A percentile compares a stretch with the other conserved stretches of the same genome.
phyloP scores from a whole-genome alignment of 2,113 vertebrate genomes.

The Callorhinus ursinus region DNA sequence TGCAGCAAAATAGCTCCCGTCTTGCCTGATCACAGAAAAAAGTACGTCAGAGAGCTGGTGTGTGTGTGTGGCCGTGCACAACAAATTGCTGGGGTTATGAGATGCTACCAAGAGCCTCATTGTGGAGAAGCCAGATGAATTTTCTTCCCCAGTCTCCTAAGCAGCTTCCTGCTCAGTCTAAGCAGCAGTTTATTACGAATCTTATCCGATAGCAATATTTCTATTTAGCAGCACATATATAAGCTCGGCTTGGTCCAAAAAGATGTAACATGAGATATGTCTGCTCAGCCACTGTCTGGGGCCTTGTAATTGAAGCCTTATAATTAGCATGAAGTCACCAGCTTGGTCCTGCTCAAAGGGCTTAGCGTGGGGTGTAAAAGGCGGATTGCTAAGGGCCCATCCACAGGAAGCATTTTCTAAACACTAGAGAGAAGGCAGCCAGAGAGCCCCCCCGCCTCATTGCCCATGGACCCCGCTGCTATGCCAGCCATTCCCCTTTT shows the following conservation, averaged over 20 bases:
- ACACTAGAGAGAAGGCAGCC: not conserved
- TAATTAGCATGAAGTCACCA: conserved; percentile 52
- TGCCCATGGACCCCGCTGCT: not conserved
- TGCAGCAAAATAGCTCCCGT: not conserved
- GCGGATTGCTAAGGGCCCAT: not conserved
- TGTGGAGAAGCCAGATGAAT: not conserved
- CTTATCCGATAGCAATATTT: conserved; percentile 40
- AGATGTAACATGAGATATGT: conserved; percentile 53
- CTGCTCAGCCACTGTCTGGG: conserved; percentile 10
- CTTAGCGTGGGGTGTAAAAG: not conserved
- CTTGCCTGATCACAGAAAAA: not conserved
- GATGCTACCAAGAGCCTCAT: not conserved
- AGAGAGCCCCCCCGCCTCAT: not conserved
- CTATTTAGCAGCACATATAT: conserved; percentile 32
- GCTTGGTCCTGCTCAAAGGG: not conserved
- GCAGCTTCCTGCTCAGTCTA: not conserved
- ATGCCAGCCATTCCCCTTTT: not conserved
- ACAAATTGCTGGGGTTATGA: conserved; percentile 39
- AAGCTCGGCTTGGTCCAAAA: not conserved
- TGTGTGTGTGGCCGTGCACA: not conserved
- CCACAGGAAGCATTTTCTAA: not conserved
- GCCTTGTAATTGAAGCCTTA: conserved; percentile 22
- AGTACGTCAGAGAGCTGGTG: not conserved
- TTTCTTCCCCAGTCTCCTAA: not conserved
- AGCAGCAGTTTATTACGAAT: conserved; percentile 37